Base-by-base conservation (phyloP, 1,140 invertebrate genomes). In the Tachypleus tridentatus region DNA sequence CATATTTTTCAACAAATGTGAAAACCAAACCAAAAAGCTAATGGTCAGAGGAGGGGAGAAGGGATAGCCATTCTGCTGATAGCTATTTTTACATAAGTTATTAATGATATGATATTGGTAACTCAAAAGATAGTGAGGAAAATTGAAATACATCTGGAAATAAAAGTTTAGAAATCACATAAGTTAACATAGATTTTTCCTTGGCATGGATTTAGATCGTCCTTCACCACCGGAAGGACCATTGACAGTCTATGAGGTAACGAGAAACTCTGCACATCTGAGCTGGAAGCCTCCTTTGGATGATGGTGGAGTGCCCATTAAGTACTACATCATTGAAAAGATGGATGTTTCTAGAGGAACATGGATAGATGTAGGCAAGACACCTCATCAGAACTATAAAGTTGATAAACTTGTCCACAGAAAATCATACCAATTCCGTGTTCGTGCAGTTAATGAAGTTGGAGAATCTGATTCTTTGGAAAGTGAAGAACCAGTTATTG, bases 311-410 rank as follows among this genome's bases (percentile, higher is more conserved):
- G 89, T 87, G 62, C 91, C 93, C 9, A 95, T 97, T 73, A 78
- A 93, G n/a, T 92, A 97, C 75, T 99, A 98, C 73, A 81, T 97
- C 51, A 84, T 98, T 64, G 95, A 99, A 76, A 98, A 98, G 79
- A 97, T 97, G 91, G 96, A 98, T 73, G 82, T 93, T 2, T 87
- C 90, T 3, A 82, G 93, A 68, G 94, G 93, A 62, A 93, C 91
- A 4, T 98, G 96, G 97, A 87, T 89, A 11, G 91, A 95, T 76
- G 92, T 90, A 71, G 90, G 90, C 53, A 91, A 90, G 85, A 86
- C 87, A 67, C 88, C 85, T 65, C 83, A 85, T 68, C 82, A 92
- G 4, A 87, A 85, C 48, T 87, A 90, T 72, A 86, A 94, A 73
- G 87, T 97, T 0, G 85, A 82, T 6, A 82, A 90, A 71, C 80